These are phyloP conservation scores for Pomatostomus ruficeps DNA, from an alignment of 2,113 vertebrate genomes.

Conservation along the genomic window DNA sequence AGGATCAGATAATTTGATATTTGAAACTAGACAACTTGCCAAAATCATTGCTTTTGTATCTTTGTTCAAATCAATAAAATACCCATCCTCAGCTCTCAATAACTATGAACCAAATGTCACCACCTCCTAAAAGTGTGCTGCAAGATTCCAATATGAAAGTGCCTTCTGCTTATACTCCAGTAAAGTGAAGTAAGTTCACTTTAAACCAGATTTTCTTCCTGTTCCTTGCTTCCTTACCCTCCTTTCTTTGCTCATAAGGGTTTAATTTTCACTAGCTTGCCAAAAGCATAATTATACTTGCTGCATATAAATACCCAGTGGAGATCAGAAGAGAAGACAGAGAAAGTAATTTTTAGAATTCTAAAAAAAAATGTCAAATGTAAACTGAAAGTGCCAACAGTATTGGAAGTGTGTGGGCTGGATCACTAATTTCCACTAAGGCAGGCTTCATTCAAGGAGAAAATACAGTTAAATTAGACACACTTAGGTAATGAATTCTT, in stretches of 20 bases:
- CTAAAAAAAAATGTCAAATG: slow-evolving; percentile 36
- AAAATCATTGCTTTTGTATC: slow-evolving; percentile 50
- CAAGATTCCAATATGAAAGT: slow-evolving; percentile 36
- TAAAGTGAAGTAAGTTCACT: slow-evolving; percentile 62
- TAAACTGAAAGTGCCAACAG: slow-evolving; percentile 16
- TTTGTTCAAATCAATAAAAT: slow-evolving; percentile 62
- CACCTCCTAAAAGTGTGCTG: slow-evolving; percentile 43
- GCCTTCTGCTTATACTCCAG: slow-evolving; percentile 43
- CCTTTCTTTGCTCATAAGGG: slow-evolving; percentile 11
- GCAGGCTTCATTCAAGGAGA: slow-evolving; percentile 20
- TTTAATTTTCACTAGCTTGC: slow-evolving; percentile 62
- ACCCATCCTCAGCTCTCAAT: slow-evolving; percentile 55
- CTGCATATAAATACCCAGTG: slow-evolving; percentile 47
- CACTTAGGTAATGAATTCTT: slow-evolving; percentile 41
- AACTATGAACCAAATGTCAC: slow-evolving; percentile 63
- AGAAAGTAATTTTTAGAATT: slow-evolving; percentile 50
- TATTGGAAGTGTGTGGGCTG: background rate
- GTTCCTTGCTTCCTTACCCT: slow-evolving; percentile 5
- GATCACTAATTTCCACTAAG: slow-evolving; percentile 31
- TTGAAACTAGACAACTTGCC: slow-evolving; percentile 61
- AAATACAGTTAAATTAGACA: slow-evolving; percentile 46
- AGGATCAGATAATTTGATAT: slow-evolving; percentile 58
- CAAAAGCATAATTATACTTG: slow-evolving; percentile 60
- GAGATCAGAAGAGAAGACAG: slow-evolving; percentile 18
- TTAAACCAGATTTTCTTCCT: slow-evolving; percentile 36